phyloP scores from a whole-genome alignment of 2,888 invertebrate genomes.

The Crocallis elinguaria region DNA sequence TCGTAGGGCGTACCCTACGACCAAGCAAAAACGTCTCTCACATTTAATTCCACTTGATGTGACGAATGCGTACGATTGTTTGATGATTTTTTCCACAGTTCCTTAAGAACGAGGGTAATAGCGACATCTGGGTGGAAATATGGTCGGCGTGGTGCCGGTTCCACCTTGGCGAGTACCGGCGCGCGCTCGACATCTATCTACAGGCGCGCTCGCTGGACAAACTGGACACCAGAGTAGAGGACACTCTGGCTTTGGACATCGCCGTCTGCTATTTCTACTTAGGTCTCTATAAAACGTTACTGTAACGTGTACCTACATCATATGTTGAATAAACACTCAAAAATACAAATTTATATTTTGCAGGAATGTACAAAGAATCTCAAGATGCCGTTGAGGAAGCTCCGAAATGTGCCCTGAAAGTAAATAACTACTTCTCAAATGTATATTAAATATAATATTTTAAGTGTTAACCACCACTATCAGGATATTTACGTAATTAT shows the following conservation, averaged over 20 bases:
- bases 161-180: slow-evolving; percentile 96
- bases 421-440: slow-evolving; percentile 38
- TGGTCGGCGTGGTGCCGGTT: slow-evolving; percentile 99
- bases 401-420: slow-evolving; percentile 86
- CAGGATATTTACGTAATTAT: no score
- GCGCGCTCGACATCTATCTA: slow-evolving; percentile 90
- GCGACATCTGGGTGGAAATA: slow-evolving; percentile 83
- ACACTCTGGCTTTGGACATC: slow-evolving; percentile 90
- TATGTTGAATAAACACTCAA: no score
- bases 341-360: slow-evolving; percentile 17
- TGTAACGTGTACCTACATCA: no score
- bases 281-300: no score
- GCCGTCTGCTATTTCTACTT: slow-evolving; percentile 98
- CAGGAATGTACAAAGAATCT: slow-evolving; percentile 87
- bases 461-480: no score
- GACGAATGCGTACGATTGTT: neutral
- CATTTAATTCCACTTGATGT: no score
- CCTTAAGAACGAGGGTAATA: slow-evolving; percentile 70
- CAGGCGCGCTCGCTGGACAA: slow-evolving; percentile 59
- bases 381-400: slow-evolving; percentile 88
- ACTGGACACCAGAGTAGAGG: slow-evolving; percentile 79
- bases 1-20: no score
- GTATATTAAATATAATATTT: no score
- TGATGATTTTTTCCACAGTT: slow-evolving; percentile 52
- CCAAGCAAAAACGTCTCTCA: no score